Evolutionary conservation across 2,797 vertebrate genomes (phyloP), one percentile per base, ranked within the genome.

Genomic region (Melanotaenia nigrans): DNA sequence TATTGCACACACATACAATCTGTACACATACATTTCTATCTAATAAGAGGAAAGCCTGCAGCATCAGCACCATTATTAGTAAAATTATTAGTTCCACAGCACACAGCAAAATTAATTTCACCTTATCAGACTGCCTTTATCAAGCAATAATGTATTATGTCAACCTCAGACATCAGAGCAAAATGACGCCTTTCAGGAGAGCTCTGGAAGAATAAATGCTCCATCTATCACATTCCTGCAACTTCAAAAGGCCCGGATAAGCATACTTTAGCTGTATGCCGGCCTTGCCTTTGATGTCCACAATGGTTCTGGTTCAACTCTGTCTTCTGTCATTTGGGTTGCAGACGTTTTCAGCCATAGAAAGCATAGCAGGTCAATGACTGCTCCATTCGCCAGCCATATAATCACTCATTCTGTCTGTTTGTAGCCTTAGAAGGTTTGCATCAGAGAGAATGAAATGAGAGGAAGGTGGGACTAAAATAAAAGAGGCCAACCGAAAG

Each of bases 231-330:
- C 60, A 75, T 80, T 76, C 70, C 64, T 18, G 61, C 40, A 78
- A 92, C 92, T 90, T 93, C 87, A 93, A 85, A 92, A 73, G 83
- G 56, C 57, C 65, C 3, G 61, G 85, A 87, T 90, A 71, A 78
- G 85, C 78, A 78, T 74, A 77, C 73, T 84, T 82, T 72, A 83
- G 77, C 82, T 82, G 32, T 77, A 79, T 83, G 79, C 83, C 54
- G 22, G 70, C 57, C 63, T 59, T 55, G 71, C 57, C 88, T 93
- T 92, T 92, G 89, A 91, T 86, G 90, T 92, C 82, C 81, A 68
- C 83, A 69, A 64, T 11, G 51, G 83, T 80, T 85, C 77, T 74
- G 70, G 70, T 88, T 79, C 78, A 84, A 81, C 77, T 66, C 87
- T 90, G 89, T 79, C 87, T 87, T 75, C 60, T 87, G 86, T 92